Evolutionary conservation across 2,113 vertebrate species (phyloP), one percentile per base, ranked within the genome.

Genomic region (Festucalex cinctus): DNA sequence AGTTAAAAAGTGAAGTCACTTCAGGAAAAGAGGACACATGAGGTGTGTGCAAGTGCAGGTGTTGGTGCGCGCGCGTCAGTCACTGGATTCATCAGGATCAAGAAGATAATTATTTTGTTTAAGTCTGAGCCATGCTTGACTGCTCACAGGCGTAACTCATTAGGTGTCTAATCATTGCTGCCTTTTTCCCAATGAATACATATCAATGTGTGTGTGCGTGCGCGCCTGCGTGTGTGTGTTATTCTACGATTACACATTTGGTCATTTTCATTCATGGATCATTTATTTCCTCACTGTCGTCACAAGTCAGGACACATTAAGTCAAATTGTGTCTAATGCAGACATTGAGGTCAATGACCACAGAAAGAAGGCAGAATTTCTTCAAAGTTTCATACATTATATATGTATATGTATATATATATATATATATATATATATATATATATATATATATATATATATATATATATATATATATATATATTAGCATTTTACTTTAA

Each of bases 41-140:
- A 37, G 36, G 65, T 68, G 71, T 76, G 48, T 51, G 35, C 51
- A 63, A 67, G 70, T 74, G 48, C 22, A 16, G 48, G 49, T 53
- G 24, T 36, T 8, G 32, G 57, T 48, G 32, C 39, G 48, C 41
- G 41, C 57, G 56, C 68, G 71, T 76, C 74, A 63, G 58, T 73
- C 59, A 63, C 78, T 74, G 64, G 65, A 83, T 83, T 78, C 68
- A 72, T 82, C 78, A 74, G 61, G 72, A 70, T 83, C 74, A 75
- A 82, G 73, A 71, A 67, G 75, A 83, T 85, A 76, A 88, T 87
- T 83, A 76, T 87, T 83, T 81, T 76, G 84, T 80, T 80, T 64
- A 73, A 83, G 76, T 83, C 74, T 73, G 63, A 65, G 48, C 66
- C 75, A 78, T 62, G 80, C 76, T 77, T 85, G 84, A 68, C 70